Evolutionary conservation across 2,113 vertebrate genomes (phyloP), one percentile per base, ranked within the genome.

Genomic region (Callipepla squamata): DNA sequence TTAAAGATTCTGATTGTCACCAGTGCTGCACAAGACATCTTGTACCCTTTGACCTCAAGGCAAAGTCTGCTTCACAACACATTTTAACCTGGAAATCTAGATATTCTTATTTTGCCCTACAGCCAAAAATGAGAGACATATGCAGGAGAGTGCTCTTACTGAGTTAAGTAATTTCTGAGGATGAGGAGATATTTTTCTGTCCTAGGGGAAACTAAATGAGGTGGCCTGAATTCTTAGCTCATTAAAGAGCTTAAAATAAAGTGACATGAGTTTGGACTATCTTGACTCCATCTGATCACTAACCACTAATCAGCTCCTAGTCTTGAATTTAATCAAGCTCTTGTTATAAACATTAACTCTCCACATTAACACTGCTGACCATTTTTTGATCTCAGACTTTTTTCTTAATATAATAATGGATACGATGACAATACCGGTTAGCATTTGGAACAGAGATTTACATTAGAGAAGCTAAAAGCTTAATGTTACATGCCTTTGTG

Each of bases 131-230:
- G 23, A 88, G 9, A 73, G 6, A 11, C 42, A 2, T 66, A 58
- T 26, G 21, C 25, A 45, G 55, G 7, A 73, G 11, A 2, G 10
- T 61, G 11, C 7, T 67, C 18, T 15, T 34, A 38, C 2, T 13
- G 3, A 77, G 3, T 40, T 69, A 73, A 83, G 40, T 0, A 55
- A 40, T 62, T 66, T 77, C 6, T 30, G 11, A 3, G 0, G 5
- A 1, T 11, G 2, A 1, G 4, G 2, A 53, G 4, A 3, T 25
- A 9, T 45, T 79, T 59, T 59, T 69, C 7, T 57, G 8, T 48
- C 38, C 61, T 77, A 30, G 1, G 3, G 2, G 1, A 83, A 65
- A 13, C 1, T 57, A 73, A 86, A 66, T 3, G 3, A 65, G 72
- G 40, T 11, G 10, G 14, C 9, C 5, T 51, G 40, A 80, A 51